Percentiles rank a stretch among this genome's conserved stretches.
Evolutionary conservation across 2,113 vertebrate genomes (phyloP).

Genomic region (Corvus hawaiiensis): DNA sequence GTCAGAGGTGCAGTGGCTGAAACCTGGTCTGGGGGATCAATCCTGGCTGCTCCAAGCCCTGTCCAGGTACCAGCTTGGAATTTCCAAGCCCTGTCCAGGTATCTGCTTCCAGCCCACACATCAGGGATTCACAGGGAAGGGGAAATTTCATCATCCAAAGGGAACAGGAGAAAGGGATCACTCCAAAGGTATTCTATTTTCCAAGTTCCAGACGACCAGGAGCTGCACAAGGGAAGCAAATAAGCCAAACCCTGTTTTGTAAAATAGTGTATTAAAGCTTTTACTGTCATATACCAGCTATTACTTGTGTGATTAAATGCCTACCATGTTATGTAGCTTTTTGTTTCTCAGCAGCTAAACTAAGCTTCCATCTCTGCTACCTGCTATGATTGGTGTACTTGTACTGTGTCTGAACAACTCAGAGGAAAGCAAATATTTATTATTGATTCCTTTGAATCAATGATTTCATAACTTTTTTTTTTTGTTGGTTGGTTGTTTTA

Average conservation of each 20-base stretch:
- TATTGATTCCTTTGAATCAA: conserved; percentile 68
- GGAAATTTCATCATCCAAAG: background rate
- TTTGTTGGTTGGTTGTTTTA: conserved; percentile 41
- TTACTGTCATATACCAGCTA: conserved; percentile 63
- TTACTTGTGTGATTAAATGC: conserved; percentile 50
- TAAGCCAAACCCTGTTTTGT: conserved; percentile 54
- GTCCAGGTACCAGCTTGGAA: rapidly evolving
- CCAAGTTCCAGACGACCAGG: background rate
- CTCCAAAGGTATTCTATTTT: background rate
- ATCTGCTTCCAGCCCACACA: background rate
- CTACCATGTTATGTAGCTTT: conserved; percentile 38
- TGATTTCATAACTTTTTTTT: conserved; percentile 35
- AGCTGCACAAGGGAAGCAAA: conserved; percentile 49
- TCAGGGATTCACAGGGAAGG: background rate
- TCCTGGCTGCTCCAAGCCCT: background rate
- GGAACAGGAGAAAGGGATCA: background rate
- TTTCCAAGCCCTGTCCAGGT: background rate
- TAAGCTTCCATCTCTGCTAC: conserved; percentile 49
- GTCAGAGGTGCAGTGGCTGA: background rate
- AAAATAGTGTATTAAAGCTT: conserved; percentile 63
- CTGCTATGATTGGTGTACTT: conserved; percentile 47
- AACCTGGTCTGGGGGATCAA: background rate
- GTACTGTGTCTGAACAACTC: conserved; percentile 60
- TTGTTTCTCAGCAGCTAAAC: conserved; percentile 49
- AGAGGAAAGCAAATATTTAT: conserved; percentile 71